Evolutionary conservation across 37 sponge, comb jelly and placozoan genomes (phyloP).

Genomic region (Mnemiopsis leidyi): DNA sequence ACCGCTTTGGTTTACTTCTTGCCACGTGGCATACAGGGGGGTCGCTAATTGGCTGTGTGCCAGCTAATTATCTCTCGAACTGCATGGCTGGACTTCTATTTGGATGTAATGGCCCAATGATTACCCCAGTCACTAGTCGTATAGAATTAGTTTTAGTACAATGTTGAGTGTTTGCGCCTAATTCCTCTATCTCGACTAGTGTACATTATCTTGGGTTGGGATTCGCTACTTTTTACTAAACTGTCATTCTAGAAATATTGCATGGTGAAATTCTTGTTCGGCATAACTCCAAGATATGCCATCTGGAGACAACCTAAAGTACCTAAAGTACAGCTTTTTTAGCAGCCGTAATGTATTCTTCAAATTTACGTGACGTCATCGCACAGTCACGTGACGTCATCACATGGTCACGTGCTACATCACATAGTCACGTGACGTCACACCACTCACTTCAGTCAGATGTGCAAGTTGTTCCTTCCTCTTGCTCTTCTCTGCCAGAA

Average conservation of each 20-base stretch:
- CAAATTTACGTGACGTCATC: background rate
- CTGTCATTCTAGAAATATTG: too few species aligned
- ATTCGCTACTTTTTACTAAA: background rate
- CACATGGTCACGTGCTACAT: background rate
- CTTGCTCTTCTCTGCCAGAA: constrained; percentile 49
- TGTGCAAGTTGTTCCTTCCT: constrained; percentile 40
- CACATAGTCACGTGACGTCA: background rate
- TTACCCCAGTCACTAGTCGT: background rate
- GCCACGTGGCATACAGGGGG: background rate
- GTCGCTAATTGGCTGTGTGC: background rate
- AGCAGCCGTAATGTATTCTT: background rate
- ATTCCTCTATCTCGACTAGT: too few species aligned
- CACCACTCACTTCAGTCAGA: constrained; percentile 11
- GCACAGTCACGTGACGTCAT: background rate
- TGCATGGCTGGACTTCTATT: background rate
- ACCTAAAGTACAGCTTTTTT: too few species aligned
- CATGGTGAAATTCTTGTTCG: too few species aligned
- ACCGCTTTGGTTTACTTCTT: background rate
- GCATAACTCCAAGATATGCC: too few species aligned
- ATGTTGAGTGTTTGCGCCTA: background rate
- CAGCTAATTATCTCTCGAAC: background rate
- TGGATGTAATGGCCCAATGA: background rate
- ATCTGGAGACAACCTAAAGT: too few species aligned
- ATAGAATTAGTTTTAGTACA: background rate
- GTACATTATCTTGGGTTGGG: background rate